phyloP scores from a whole-genome alignment of 1,140 invertebrate genomes.

The Octopus bimaculoides region DNA sequence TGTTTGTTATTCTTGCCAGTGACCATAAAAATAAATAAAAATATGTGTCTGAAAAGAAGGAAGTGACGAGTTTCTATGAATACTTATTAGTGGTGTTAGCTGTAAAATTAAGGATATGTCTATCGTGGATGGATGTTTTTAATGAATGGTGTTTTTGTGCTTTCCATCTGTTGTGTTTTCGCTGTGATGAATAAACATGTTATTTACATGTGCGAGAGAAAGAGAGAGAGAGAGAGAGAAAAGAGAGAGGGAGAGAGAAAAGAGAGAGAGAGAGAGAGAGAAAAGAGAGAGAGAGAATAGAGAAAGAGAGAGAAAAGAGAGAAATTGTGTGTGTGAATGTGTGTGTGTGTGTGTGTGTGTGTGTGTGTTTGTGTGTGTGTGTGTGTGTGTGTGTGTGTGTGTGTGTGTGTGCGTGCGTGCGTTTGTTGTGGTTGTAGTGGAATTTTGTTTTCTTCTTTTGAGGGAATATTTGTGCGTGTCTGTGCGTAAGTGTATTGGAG shows the following conservation, averaged over 20 bases:
- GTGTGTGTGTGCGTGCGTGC: not conserved
- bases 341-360: not conserved
- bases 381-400: constrained; percentile 2
- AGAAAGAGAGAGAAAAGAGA: constrained; percentile 7
- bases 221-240: constrained; percentile 10
- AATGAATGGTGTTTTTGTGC: too few species aligned
- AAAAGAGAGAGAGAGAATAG: not conserved
- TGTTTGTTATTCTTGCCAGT: too few species aligned
- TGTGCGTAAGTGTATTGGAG: not conserved
- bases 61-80: too few species aligned
- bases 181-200: constrained; percentile 2
- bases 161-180: not conserved
- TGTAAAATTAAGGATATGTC: too few species aligned
- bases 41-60: too few species aligned
- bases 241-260: not conserved
- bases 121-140: too few species aligned
- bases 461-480: not conserved
- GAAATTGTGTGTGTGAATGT: not conserved
- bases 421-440: not conserved
- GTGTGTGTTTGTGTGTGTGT: not conserved
- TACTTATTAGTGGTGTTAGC: too few species aligned
- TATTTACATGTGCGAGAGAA: not conserved
- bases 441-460: not conserved
- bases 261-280: too few species aligned
- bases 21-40: too few species aligned